phyloP scores from a whole-genome alignment of 2,797 vertebrate species.

The Tauraco hartlaubi region DNA sequence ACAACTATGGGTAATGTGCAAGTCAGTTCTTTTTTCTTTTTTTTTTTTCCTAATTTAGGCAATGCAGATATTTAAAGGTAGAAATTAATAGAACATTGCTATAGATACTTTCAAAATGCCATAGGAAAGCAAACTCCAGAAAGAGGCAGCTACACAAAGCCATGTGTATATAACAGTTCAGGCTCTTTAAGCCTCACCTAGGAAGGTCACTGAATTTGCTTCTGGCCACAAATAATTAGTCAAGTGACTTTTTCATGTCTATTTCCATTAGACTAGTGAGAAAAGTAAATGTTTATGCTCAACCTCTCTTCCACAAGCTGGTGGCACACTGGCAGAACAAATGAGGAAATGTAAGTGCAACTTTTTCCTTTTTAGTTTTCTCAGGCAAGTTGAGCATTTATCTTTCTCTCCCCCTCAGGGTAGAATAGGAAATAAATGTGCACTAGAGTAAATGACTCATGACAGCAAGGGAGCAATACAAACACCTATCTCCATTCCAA shows the following conservation, averaged over 20 bases:
- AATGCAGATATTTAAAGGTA: neutral
- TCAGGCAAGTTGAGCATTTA: neutral
- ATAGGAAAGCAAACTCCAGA: neutral
- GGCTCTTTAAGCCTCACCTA: neutral
- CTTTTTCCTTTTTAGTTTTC: neutral
- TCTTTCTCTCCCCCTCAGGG: neutral
- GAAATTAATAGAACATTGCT: neutral
- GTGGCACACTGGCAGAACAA: constrained; percentile 4
- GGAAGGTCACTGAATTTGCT: constrained; percentile 10
- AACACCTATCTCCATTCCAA: neutral
- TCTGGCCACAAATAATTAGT: constrained; percentile 8
- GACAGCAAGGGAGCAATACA: neutral
- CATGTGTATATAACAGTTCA: neutral
- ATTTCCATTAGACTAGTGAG: constrained; percentile 14
- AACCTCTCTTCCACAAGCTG: neutral
- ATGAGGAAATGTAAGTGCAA: neutral
- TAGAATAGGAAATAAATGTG: neutral
- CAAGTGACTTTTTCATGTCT: neutral
- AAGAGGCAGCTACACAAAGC: neutral
- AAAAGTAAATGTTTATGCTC: neutral
- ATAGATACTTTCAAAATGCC: neutral
- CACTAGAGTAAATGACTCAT: neutral
- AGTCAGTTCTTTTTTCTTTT: neutral
- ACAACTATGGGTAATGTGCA: neutral
- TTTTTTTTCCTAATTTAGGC: neutral